phyloP scores from a whole-genome alignment of 2,888 invertebrate species.

The Candidula unifasciata region DNA sequence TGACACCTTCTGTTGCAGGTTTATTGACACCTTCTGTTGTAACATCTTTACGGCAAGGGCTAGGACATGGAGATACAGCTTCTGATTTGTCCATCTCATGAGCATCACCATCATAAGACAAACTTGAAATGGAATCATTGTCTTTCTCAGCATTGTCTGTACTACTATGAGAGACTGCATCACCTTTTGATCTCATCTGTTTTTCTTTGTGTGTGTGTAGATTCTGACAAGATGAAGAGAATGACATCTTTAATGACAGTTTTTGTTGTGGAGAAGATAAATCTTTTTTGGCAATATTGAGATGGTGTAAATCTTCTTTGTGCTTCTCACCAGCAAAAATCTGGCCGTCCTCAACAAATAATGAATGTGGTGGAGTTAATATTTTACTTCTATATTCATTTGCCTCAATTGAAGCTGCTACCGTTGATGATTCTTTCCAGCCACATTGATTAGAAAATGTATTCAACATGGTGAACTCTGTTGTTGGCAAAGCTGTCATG shows the following conservation, averaged over 20 bases:
- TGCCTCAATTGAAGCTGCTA: not conserved
- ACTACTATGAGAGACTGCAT: not conserved
- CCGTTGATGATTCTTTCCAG: not conserved
- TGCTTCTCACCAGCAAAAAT: not conserved
- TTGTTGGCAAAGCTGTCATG: not conserved
- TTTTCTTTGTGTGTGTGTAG: not conserved
- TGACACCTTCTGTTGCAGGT: not conserved
- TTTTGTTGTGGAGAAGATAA: not conserved
- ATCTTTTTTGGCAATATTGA: not conserved
- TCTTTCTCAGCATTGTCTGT: not conserved
- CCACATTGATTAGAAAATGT: not conserved
- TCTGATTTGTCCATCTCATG: not conserved
- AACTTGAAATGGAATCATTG: not conserved
- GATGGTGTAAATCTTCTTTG: not conserved
- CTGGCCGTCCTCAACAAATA: too few relatives aligned
- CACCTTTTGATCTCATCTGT: not conserved
- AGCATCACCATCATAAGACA: not conserved
- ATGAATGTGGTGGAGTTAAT: not conserved
- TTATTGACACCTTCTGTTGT: not conserved
- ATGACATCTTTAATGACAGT: not conserved
- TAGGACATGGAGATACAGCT: not conserved
- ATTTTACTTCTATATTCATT: not conserved
- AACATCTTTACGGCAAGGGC: not conserved
- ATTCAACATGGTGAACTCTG: not conserved
- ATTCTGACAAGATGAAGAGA: not conserved